phyloP scores from a whole-genome alignment of 1,140 invertebrate genomes.

The Oncopodura yosiiana region DNA sequence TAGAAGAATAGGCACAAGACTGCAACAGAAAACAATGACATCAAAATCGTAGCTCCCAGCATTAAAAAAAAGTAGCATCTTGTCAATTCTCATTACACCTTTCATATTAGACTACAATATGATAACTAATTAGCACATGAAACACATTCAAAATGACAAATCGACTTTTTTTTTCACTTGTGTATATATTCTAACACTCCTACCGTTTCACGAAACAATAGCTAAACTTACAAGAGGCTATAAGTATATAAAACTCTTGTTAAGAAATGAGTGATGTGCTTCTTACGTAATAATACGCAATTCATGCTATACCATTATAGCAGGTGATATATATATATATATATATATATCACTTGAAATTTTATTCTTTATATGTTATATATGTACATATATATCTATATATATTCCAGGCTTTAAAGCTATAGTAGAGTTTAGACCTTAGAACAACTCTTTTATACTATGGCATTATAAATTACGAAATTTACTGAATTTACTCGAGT shows the following conservation, averaged over 20 bases:
- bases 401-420: too few relatives aligned
- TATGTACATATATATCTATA: too few relatives aligned
- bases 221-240: not conserved
- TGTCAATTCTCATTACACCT: not conserved
- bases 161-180: slow-evolving; percentile 1
- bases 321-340: slow-evolving; percentile 2
- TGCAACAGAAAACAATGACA: slow-evolving; percentile 1
- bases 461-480: too few relatives aligned
- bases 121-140: slow-evolving; percentile 1
- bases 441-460: too few relatives aligned
- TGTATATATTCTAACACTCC: too few relatives aligned
- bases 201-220: not conserved
- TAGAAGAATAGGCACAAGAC: not conserved
- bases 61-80: not conserved
- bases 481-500: too few relatives aligned
- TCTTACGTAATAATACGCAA: not conserved
- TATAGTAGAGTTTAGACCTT: too few relatives aligned
- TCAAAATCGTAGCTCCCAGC: slow-evolving; percentile 1
- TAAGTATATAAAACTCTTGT: not conserved
- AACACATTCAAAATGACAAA: not conserved
- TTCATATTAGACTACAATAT: not conserved
- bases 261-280: slow-evolving; percentile 4
- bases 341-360: not conserved
- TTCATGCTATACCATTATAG: not conserved
- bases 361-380: not conserved